Evolutionary conservation across 1,140 invertebrate species (phyloP).

Genomic region (Platyscapa corneri): DNA sequence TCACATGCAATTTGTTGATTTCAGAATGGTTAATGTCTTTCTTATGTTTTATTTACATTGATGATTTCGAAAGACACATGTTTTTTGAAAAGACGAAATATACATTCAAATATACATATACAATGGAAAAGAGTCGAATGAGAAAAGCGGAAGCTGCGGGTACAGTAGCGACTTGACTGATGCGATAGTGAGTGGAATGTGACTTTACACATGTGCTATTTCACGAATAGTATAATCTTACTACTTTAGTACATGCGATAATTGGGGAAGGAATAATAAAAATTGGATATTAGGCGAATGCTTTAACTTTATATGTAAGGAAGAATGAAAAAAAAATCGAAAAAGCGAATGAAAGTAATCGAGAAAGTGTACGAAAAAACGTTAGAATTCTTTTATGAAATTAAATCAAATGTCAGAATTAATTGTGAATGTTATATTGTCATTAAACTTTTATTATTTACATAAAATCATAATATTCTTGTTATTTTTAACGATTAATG

Average conservation of each 20-base stretch:
- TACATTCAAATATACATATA: neutral
- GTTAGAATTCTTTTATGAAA: constrained; percentile 37
- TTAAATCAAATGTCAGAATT: constrained; percentile 52
- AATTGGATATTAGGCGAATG: neutral
- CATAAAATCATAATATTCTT: constrained; percentile 47
- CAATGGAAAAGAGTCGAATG: neutral
- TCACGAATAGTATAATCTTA: constrained; percentile 22
- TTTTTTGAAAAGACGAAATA: constrained; percentile 4
- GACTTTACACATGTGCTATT: constrained; percentile 1
- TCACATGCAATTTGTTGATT: constrained; percentile 36
- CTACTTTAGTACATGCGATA: neutral
- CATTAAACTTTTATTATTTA: constrained; percentile 67
- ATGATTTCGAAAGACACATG: neutral
- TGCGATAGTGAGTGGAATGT: constrained; percentile 1
- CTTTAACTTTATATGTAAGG: constrained; percentile 24
- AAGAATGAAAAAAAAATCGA: neutral
- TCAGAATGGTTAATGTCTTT: constrained; percentile 5
- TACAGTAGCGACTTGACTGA: constrained; percentile 44
- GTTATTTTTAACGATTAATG: neutral
- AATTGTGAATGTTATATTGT: constrained; percentile 63
- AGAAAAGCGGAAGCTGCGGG: constrained; percentile 43
- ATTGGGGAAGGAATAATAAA: neutral
- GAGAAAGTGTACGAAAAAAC: constrained; percentile 34
- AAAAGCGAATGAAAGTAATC: constrained; percentile 31
- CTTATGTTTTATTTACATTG: neutral